These are phyloP conservation scores for Anneissia japonica DNA, from an alignment of 35 echinoderm and acorn worm species.

Conservation along the genomic window DNA sequence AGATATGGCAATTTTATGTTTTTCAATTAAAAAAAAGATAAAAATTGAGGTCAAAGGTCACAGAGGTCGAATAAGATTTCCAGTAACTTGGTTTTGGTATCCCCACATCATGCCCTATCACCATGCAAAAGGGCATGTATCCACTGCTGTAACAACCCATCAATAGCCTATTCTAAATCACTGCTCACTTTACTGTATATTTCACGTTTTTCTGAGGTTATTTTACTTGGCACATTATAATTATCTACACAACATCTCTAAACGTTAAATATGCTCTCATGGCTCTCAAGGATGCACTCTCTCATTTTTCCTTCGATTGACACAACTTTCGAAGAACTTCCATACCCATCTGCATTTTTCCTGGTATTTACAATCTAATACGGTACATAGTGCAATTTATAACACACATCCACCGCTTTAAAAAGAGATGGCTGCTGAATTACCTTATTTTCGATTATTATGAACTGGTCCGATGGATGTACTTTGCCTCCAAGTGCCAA, in stretches of 20 bases:
- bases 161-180: no score
- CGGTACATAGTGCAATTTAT: constrained; percentile 21
- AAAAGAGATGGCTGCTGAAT: constrained; percentile 1
- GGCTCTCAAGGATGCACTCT: not conserved
- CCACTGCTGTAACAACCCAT: no score
- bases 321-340: constrained; percentile 28
- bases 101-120: no score
- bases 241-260: not conserved
- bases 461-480: not conserved
- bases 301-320: not conserved
- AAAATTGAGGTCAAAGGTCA: no score
- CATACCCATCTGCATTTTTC: constrained; percentile 14
- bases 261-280: not conserved
- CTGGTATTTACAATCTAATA: constrained; percentile 30
- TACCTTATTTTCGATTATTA: not conserved
- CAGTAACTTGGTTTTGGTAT: no score
- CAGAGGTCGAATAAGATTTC: no score
- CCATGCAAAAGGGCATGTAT: no score
- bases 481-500: not conserved
- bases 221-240: no score
- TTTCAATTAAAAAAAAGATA: no score
- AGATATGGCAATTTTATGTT: no score
- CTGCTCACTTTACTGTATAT: no score
- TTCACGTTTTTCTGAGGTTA: no score
- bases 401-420: constrained; percentile 32